Conservation (phyloP, 1,140 invertebrate species). For the Drosophila repleta region DNA sequence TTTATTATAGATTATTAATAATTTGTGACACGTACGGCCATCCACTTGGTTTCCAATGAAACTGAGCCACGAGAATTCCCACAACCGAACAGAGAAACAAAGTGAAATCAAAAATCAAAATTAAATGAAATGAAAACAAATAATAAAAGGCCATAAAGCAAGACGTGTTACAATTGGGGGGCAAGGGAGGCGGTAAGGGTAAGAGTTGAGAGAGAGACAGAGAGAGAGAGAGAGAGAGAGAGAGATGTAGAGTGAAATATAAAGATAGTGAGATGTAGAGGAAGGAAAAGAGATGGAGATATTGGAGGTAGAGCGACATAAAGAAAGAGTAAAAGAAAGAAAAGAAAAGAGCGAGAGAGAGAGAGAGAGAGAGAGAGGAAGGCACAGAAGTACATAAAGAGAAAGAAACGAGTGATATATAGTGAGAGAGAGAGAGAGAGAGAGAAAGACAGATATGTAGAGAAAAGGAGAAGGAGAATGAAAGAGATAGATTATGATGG, state of each 20-base stretch:
- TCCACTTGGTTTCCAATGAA: constrained; percentile 67
- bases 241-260: neutral
- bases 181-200: neutral
- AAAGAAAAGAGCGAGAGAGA: neutral
- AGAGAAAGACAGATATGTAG: neutral
- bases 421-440: neutral
- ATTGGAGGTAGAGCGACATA: neutral
- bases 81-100: neutral
- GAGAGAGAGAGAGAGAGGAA: neutral
- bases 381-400: no score
- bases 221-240: neutral
- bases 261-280: neutral
- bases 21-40: constrained; percentile 71
- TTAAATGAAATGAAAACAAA: neutral
- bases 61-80: constrained; percentile 18
- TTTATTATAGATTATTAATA: constrained; percentile 82
- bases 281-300: no score
- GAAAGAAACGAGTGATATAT: neutral
- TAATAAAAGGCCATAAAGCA: neutral
- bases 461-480: neutral
- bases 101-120: neutral
- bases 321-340: neutral
- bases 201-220: neutral
- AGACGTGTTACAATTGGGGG: constrained; percentile 3
- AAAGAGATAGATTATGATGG: no score